A percentile compares a stretch with the other conserved stretches of the same genome.
These are phyloP conservation scores for Troides helena DNA, from an alignment of 2,888 invertebrate species.

Conservation along the genomic window DNA sequence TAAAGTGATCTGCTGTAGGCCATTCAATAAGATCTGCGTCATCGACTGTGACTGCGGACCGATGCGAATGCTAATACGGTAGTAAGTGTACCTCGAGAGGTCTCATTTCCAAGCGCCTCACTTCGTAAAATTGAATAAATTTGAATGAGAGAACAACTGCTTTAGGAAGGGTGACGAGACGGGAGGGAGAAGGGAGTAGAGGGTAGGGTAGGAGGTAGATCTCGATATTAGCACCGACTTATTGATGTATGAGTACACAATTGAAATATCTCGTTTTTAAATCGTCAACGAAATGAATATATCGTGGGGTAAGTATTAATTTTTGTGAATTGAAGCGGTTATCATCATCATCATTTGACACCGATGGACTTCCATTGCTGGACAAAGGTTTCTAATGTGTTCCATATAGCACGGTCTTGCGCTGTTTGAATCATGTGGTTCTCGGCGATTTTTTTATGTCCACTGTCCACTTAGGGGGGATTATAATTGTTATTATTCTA, in stretches of 20 bases:
- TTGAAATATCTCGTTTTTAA: conserved; percentile 2
- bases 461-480: no score
- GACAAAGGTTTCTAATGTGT: no score
- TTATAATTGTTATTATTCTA: no score
- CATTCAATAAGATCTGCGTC: conserved; percentile 24
- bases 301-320: neutral
- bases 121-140: conserved; percentile 73
- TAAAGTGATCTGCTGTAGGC: conserved; percentile 16
- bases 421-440: no score
- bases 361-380: no score
- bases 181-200: neutral
- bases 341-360: no score
- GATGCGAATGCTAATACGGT: conserved; percentile 60
- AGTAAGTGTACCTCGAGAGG: conserved; percentile 57
- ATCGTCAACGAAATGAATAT: neutral
- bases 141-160: conserved; percentile 61
- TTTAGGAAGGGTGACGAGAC: neutral
- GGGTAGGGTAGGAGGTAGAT: neutral
- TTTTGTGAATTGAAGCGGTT: no score
- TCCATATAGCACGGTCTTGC: no score
- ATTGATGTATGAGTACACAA: conserved; percentile 4
- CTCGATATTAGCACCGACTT: neutral
- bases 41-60: conserved; percentile 35
- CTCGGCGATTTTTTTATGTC: no score
- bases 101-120: conserved; percentile 70